A percentile compares a stretch with the other conserved stretches of the same genome.
phyloP scores from a whole-genome alignment of 2,797 vertebrate genomes.

The Pseudomugil gertrudae region DNA sequence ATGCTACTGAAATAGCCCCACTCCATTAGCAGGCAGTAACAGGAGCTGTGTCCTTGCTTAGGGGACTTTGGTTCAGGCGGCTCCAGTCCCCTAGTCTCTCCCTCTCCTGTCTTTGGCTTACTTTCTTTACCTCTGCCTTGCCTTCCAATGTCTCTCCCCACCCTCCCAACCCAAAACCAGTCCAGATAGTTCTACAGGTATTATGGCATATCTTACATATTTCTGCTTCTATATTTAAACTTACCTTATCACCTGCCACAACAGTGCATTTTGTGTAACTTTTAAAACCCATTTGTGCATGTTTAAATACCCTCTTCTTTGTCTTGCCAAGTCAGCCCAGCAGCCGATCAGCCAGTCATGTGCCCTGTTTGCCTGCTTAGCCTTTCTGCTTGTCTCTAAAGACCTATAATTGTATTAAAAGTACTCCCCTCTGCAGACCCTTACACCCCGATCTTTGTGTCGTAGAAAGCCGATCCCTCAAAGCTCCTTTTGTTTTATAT shows the following conservation, averaged over 20 bases:
- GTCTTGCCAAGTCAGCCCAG: conserved; percentile 55
- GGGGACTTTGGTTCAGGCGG: conserved; percentile 79
- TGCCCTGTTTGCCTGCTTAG: conserved; percentile 56
- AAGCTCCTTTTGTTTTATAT: conserved; percentile 85
- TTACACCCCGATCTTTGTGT: conserved; percentile 80
- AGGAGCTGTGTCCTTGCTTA: conserved; percentile 86
- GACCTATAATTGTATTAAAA: conserved; percentile 84
- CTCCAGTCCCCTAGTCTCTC: conserved; percentile 72
- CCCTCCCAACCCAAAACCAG: conserved; percentile 61
- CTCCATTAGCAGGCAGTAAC: conserved; percentile 87
- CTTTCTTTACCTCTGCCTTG: conserved; percentile 48
- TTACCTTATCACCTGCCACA: conserved; percentile 50
- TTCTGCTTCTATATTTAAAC: conserved; percentile 63
- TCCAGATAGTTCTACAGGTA: conserved; percentile 73
- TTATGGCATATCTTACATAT: conserved; percentile 64
- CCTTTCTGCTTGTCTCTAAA: conserved; percentile 72
- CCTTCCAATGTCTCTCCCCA: conserved; percentile 15
- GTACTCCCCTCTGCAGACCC: conserved; percentile 70
- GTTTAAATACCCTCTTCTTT: conserved; percentile 58
- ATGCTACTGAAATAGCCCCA: conserved; percentile 87
- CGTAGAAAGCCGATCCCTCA: conserved; percentile 83
- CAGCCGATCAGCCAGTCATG: conserved; percentile 52
- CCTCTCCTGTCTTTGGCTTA: conserved; percentile 63
- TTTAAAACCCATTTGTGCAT: conserved; percentile 61
- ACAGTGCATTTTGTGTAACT: conserved; percentile 50